Evolutionary conservation across 2,888 invertebrate genomes (phyloP).

Genomic region (Trichogramma evanescens): DNA sequence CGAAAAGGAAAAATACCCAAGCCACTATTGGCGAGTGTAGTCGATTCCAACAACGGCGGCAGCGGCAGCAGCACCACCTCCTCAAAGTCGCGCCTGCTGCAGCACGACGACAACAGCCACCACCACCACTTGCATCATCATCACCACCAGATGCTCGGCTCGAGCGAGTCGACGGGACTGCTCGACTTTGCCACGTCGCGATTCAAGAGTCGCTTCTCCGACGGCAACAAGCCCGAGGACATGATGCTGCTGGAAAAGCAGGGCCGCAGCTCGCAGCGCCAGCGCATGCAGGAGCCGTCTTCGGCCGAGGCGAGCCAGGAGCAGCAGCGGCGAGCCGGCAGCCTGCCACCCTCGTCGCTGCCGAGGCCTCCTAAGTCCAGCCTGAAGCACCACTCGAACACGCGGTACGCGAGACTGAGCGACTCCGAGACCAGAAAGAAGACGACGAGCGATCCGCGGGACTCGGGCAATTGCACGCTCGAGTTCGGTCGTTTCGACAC

Average conservation of each 20-base stretch:
- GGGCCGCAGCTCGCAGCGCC: constrained; percentile 69
- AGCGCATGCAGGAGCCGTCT: constrained; percentile 53
- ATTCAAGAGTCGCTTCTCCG: constrained; percentile 40
- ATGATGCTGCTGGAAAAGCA: constrained; percentile 70
- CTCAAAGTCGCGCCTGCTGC: constrained; percentile 37
- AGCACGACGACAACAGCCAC: background rate
- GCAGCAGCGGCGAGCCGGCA: constrained; percentile 46
- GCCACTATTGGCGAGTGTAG: constrained; percentile 64
- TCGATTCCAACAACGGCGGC: constrained; percentile 45
- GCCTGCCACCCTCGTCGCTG: constrained; percentile 65
- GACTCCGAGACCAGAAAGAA: constrained; percentile 43
- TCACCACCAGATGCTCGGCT: constrained; percentile 20
- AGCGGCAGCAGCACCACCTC: constrained; percentile 42
- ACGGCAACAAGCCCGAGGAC: constrained; percentile 56
- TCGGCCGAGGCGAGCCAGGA: constrained; percentile 26
- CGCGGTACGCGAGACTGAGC: constrained; percentile 42
- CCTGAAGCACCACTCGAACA: constrained; percentile 35
- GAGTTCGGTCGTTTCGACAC: constrained; percentile 40
- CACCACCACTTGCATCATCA: constrained; percentile 15
- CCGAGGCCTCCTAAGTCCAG: constrained; percentile 61
- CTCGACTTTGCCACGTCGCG: constrained; percentile 42
- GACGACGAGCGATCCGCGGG: constrained; percentile 39
- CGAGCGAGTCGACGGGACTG: constrained; percentile 35
- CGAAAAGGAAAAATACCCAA: constrained; percentile 71
- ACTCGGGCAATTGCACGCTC: constrained; percentile 43